Base-by-base conservation (phyloP, 2,113 vertebrate species). In the Anoplopoma fimbria region DNA sequence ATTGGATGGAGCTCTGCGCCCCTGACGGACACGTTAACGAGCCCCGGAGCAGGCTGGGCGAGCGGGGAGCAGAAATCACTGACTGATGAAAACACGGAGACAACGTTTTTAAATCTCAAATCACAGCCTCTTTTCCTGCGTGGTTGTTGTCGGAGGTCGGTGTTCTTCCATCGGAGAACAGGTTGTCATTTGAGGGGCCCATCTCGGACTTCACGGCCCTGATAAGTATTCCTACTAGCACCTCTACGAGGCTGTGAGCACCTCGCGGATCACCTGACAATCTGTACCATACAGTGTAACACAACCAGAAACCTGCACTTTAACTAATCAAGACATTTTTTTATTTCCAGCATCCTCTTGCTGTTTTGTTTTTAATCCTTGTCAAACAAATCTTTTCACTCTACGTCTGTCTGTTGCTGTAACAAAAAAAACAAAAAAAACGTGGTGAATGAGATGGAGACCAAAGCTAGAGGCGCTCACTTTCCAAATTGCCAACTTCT, bases 241-340 rank as follows among this genome's bases (percentile, higher is more conserved):
- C 67, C 58, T 83, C 69, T 40, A 21, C 33, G 67, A 62, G 60
- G 69, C 55, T 64, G 64, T 42, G 72, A 58, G 76, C 71, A 42
- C 71, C 75, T 89, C 29, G 23, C 4, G 13, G 70, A 58, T 88
- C 88, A 83, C 77, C 67, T 72, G 91, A 94, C 92, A 93, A 92
- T 94, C 90, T 86, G 77, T 55, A 87, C 82, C 70, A 81, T 77
- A 80, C 89, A 85, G 84, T 76, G 76, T 40, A 82, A 74, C 64
- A 84, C 40, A 45, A n/a, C 82, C 86, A 86, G 33, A 92, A 91
- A 89, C 86, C 88, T 91, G 94, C 95, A 94, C 94, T 95, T 95
- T 95, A 94, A 81, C 88, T 29, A 31, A 92, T 81, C 75, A 3
- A 75, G 69, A 89, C 74, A 19, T 67, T 75, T 88, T 75, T 88